A percentile compares a stretch with the other conserved stretches of the same genome.
These are phyloP conservation scores for Dasyornis broadbenti DNA, from an alignment of 2,113 vertebrate genomes.

Conservation along the genomic window DNA sequence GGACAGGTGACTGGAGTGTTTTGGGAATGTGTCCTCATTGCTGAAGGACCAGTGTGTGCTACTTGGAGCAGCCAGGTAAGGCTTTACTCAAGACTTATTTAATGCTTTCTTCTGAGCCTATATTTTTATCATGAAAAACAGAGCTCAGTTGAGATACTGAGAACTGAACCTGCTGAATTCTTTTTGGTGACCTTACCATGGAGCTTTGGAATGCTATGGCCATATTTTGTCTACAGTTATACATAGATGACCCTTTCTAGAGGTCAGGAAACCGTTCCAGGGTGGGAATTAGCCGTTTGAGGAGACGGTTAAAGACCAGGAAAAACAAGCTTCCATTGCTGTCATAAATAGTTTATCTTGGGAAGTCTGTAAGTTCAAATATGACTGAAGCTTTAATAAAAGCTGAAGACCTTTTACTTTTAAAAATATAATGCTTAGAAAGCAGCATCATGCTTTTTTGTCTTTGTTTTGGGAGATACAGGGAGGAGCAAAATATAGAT, in stretches of 20 bases:
- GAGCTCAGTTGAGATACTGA: background rate
- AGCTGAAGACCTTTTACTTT: background rate
- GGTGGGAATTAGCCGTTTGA: background rate
- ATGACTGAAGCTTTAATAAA: background rate
- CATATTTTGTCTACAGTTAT: constrained; percentile 27
- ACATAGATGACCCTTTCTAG: constrained; percentile 10
- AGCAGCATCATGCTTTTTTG: background rate
- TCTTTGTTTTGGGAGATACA: background rate
- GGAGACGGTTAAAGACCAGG: background rate
- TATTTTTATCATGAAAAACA: background rate
- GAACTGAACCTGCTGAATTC: background rate
- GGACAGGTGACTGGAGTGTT: background rate
- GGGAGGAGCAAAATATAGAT: background rate
- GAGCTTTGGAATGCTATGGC: background rate
- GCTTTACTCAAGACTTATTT: background rate
- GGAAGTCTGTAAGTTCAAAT: background rate
- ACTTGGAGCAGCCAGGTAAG: background rate
- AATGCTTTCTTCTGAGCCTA: background rate
- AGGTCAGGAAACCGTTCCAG: constrained; percentile 9
- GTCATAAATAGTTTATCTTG: background rate
- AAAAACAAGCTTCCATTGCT: background rate
- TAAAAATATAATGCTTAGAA: background rate
- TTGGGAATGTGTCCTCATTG: background rate
- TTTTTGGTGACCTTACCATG: background rate
- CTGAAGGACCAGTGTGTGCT: background rate